Base-by-base conservation (phyloP, 2,888 invertebrate species). In the Sceliomorpha sp. region DNA sequence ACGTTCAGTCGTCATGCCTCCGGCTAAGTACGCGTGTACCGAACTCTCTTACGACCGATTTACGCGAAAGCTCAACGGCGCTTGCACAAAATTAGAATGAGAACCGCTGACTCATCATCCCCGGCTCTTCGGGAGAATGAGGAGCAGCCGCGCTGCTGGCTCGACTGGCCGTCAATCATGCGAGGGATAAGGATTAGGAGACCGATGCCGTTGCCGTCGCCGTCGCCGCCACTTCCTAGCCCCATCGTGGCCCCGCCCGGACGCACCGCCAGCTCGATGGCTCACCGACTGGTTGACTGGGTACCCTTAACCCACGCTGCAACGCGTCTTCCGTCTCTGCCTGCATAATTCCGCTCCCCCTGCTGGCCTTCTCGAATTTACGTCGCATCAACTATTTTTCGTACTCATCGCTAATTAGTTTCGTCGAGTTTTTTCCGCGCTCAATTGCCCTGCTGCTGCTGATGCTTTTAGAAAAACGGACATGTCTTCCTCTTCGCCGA, bases 341-440 rank as follows among this genome's bases (percentile, higher is more conserved):
- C n/a, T n/a, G n/a, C n/a, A n/a, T n/a, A n/a, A n/a, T n/a, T n/a
- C n/a, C n/a, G n/a, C n/a, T n/a, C n/a, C 32, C 1, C 10, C 32
- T 12, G 9, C 26, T 29, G 26, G 32, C 58, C 17, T 14, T 29
- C n/a, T 34, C 45, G 36, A 51, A 60, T 34, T 50, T 59, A 44
- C 44, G 44, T 60, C 27, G 37, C n/a, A n/a, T n/a, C n/a, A 20
- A 31, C 60, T 44, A 60, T 62, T 53, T 51, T 45, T 12, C 51
- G 44, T 32, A 26, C 45, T 62, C 45, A 62, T 62, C 53, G 62
- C 53, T 62, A 62, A 62, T 62, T 62, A 53, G 53, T 53, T 62
- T 62, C 27, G 36, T 24, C 36, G 27, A 29, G 29, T 29, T n/a
- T n/a, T n/a, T n/a, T 31, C 44, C 29, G 29, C 29, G 29, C 15